Evolutionary conservation across 37 sponge, comb jelly and placozoan genomes (phyloP).

Genomic region (Spongilla lacustris): DNA sequence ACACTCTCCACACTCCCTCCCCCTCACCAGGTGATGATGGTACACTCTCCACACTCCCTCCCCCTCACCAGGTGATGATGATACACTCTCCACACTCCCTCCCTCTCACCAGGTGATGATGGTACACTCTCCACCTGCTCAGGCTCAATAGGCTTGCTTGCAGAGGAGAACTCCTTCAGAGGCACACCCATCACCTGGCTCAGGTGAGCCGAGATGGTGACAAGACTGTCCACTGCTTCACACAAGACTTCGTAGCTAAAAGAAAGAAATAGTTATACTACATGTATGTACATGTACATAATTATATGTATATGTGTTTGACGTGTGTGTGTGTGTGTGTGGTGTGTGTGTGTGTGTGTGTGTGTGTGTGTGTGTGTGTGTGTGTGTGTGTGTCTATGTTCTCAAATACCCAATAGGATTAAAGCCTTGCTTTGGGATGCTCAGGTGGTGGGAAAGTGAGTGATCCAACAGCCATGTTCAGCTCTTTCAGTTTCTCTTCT

Average conservation of each 20-base stretch:
- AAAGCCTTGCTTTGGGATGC: neutral
- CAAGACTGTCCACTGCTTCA: constrained; percentile 46
- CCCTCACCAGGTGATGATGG: too few relatives aligned
- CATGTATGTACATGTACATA: too few relatives aligned
- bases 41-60: too few relatives aligned
- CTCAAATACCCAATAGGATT: constrained; percentile 30
- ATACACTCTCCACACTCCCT: too few relatives aligned
- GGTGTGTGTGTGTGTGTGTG: constrained; percentile 5
- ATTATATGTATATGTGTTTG: neutral
- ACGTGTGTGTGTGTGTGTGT: neutral
- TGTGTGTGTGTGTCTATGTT: neutral
- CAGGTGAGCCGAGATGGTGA: constrained; percentile 23
- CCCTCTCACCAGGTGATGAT: constrained; percentile 11
- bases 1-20: too few relatives aligned
- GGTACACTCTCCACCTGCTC: neutral
- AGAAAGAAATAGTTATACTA: too few relatives aligned
- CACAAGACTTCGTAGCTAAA: constrained; percentile 53
- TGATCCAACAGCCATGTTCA: constrained; percentile 43
- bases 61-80: too few relatives aligned
- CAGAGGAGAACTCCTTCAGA: constrained; percentile 7
- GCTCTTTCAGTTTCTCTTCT: constrained; percentile 54
- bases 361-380: neutral
- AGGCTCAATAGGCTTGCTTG: neutral
- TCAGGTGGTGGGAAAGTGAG: constrained; percentile 54
- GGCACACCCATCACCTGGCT: constrained; percentile 61